Base-by-base conservation (phyloP, 2,797 vertebrate species). In the Cephalopachus bancanus region DNA sequence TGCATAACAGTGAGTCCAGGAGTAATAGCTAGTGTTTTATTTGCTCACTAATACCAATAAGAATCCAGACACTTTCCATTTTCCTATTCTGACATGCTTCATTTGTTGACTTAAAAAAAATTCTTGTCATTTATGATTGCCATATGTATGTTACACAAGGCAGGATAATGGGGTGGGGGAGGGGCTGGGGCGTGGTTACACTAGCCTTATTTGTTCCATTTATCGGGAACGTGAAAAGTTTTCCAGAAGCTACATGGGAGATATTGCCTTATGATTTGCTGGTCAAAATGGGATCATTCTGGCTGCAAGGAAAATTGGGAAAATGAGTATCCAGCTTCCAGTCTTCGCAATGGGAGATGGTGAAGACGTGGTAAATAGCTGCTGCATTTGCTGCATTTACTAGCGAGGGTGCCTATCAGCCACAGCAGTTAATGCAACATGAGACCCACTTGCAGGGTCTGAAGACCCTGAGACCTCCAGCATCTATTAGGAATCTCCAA, bases 191-290 rank as follows among this genome's bases (percentile, higher is more conserved):
- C 44, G 44, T 44, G 44, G 15, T 75, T 85, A 33, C 2, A n/a
- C 33, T 92, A 71, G 57, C 72, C 78, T 96, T 22, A 10, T 69
- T 94, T 89, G 59, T 78, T 76, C n/a, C 55, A 19, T 59, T 79
- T 85, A 55, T 57, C 51, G 74, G 53, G 30, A 87, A 88, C 86
- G 24, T 64, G 49, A 81, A 89, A 84, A 57, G 67, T 78, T 71
- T 28, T 59, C 65, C 19, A 92, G 87, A 84, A 90, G 69, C 53
- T 19, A 30, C 20, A 62, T 7, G 60, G 60, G 53, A 80, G 76
- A 91, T 26, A 33, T 60, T 57, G 53, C 33, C 67, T 83, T 72
- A 60, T 67, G 37, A 69, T 83, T 74, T 79, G 33, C 65, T 75
- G 24, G 19, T 28, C 89, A 20, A 76, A 78, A 78, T 20, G 49